A percentile compares a stretch with the other conserved stretches of the same genome.
Conservation (phyloP, 1,140 invertebrate species). For the Musca vetustissima region DNA sequence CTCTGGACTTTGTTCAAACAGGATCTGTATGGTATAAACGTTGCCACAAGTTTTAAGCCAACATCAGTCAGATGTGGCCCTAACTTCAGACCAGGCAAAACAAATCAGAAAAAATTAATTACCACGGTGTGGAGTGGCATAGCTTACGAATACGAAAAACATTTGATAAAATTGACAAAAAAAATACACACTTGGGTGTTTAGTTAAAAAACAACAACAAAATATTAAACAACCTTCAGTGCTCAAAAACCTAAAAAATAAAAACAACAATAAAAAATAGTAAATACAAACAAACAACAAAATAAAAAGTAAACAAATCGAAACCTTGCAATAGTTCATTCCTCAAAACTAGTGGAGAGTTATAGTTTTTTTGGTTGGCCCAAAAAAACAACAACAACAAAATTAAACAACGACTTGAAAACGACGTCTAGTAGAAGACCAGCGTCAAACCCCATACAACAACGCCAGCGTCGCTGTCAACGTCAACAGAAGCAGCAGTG, state of each 20-base stretch:
- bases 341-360: too few species aligned
- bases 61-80: slow-evolving; percentile 49
- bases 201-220: neutral
- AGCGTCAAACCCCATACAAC: neutral
- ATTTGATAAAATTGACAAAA: neutral
- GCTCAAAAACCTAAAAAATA: too few species aligned
- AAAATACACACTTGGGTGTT: slow-evolving; percentile 3
- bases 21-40: slow-evolving; percentile 55
- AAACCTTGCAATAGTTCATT: too few species aligned
- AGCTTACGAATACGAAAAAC: neutral
- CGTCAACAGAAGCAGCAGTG: too few species aligned
- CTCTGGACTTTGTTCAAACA: slow-evolving; percentile 45
- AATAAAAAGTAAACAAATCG: too few species aligned
- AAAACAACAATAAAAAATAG: too few species aligned
- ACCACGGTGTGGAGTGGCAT: neutral
- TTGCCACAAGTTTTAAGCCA: slow-evolving; percentile 50
- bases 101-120: slow-evolving; percentile 30
- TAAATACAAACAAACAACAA: too few species aligned
- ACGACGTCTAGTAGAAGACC: neutral
- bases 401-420: neutral
- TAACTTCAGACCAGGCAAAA: slow-evolving; percentile 36
- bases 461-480: neutral
- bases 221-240: neutral
- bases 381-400: neutral
- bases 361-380: neutral